phyloP scores from a whole-genome alignment of 2,797 vertebrate genomes.

The Sebastes steindachneri region DNA sequence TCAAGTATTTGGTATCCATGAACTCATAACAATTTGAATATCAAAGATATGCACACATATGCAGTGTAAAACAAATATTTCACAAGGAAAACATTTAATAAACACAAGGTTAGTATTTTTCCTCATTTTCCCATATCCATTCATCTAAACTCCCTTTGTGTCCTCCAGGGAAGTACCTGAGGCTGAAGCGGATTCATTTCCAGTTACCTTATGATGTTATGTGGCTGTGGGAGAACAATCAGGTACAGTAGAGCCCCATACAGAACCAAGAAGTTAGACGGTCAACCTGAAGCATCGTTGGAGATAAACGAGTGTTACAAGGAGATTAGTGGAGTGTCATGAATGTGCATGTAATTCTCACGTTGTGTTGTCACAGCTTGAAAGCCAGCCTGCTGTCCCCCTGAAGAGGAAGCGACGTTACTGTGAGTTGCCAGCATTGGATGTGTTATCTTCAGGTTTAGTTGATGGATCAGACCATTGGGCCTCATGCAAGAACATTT shows the following conservation, averaged over 20 bases:
- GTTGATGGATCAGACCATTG: background rate
- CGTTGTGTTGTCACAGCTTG: slow-evolving; percentile 69
- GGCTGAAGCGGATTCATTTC: slow-evolving; percentile 96
- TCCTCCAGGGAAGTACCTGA: slow-evolving; percentile 93
- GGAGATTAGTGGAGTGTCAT: background rate
- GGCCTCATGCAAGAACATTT: background rate
- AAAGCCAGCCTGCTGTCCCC: slow-evolving; percentile 77
- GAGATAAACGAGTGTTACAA: background rate
- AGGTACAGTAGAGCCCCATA: slow-evolving; percentile 86
- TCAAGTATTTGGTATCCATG: too few species aligned
- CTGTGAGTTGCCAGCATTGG: slow-evolving; percentile 69
- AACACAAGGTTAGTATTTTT: background rate
- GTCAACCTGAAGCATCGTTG: background rate
- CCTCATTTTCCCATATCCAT: background rate
- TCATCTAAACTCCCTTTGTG: slow-evolving; percentile 14
- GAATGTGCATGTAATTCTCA: slow-evolving; percentile 10
- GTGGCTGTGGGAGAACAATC: slow-evolving; percentile 96
- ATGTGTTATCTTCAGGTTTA: slow-evolving; percentile 10
- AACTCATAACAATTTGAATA: too few species aligned
- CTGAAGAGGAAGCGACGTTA: slow-evolving; percentile 80
- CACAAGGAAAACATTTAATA: background rate
- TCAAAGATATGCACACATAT: background rate
- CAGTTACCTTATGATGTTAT: slow-evolving; percentile 98
- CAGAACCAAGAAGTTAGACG: background rate
- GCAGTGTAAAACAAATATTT: background rate